These are phyloP conservation scores for Acanthosepion pharaonis DNA, from an alignment of 2,888 invertebrate genomes.

Conservation along the genomic window DNA sequence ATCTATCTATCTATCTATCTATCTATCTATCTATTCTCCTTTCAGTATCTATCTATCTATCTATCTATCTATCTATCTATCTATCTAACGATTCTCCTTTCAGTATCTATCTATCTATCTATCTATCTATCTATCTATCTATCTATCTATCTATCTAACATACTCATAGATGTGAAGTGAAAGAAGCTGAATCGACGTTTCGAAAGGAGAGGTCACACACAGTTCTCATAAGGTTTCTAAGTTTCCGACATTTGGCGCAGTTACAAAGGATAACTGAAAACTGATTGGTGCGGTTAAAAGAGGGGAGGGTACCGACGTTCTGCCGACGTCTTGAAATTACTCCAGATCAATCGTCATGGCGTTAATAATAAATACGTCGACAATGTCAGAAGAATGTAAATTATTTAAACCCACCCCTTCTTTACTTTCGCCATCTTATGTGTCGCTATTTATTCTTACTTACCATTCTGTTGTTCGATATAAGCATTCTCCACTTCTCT, in stretches of 20 bases:
- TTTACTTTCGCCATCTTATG: neutral
- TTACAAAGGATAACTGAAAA: neutral
- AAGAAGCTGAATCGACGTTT: neutral
- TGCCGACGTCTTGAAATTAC: neutral
- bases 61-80: too few relatives aligned
- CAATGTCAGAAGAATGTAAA: conserved; percentile 15
- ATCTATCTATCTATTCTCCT: neutral
- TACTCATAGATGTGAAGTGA: neutral
- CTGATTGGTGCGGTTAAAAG: neutral
- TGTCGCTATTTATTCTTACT: neutral
- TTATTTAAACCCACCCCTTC: neutral
- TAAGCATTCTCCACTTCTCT: neutral
- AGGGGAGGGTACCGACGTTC: neutral
- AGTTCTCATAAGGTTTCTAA: neutral
- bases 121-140: neutral
- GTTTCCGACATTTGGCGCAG: neutral
- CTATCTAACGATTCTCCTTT: too few relatives aligned
- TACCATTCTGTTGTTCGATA: neutral
- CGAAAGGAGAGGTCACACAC: neutral
- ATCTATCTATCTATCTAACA: neutral
- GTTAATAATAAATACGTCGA: neutral
- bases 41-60: too few relatives aligned
- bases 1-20: neutral
- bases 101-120: neutral
- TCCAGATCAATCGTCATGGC: neutral